Evolutionary conservation across 2,113 vertebrate species (phyloP).

Genomic region (Notarius lentiginosus): DNA sequence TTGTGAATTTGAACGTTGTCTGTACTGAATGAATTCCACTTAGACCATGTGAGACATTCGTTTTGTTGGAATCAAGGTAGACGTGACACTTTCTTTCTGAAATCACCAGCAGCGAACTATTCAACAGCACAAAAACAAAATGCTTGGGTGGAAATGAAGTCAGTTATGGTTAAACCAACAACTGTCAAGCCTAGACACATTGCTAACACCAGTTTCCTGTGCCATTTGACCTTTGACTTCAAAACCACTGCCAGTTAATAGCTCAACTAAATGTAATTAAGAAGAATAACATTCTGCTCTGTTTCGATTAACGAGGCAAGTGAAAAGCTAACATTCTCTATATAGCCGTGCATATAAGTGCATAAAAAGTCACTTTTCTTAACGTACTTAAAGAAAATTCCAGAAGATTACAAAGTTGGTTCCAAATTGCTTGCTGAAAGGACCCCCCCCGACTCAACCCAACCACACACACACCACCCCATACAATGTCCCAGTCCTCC

Average conservation of each 20-base stretch:
- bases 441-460: too few species aligned
- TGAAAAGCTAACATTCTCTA: neutral
- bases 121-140: neutral
- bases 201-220: constrained; percentile 11
- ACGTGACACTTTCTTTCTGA: neutral
- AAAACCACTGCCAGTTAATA: constrained; percentile 22
- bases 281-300: constrained; percentile 1
- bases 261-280: neutral
- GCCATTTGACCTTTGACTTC: constrained; percentile 20
- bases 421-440: constrained; percentile 24
- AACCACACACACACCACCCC: too few species aligned
- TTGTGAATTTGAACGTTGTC: neutral
- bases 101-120: neutral
- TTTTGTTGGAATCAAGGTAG: neutral
- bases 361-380: neutral
- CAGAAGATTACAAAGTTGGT: constrained; percentile 5
- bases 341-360: neutral
- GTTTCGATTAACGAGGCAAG: neutral
- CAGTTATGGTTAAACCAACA: constrained; percentile 5
- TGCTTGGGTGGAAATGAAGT: neutral
- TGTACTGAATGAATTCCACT: neutral
- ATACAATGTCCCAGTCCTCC: neutral
- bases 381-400: neutral
- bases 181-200: neutral
- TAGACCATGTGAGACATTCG: neutral